Base-by-base conservation (phyloP, 2,797 vertebrate genomes). In the Zenarchopterus dispar region DNA sequence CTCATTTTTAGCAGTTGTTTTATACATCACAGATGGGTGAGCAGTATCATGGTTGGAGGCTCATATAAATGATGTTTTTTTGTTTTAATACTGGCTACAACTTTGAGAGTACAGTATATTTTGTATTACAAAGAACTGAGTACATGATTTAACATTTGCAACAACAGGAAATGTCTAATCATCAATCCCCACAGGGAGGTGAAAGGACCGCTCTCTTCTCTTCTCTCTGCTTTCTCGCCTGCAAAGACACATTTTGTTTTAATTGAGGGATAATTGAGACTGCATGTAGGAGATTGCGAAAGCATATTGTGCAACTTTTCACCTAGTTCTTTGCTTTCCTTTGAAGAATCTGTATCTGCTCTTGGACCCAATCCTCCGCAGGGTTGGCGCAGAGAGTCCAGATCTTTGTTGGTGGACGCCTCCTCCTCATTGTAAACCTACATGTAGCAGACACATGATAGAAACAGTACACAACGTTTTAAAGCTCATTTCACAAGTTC, bases 301-400 rank as follows among this genome's bases (percentile, higher is more conserved):
- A 19, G 19, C 8, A 21, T 62, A 42, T 50, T 61, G 31, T 42
- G 28, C 24, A 39, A 44, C 9, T 23, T 64, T 62, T 61, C 69
- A 82, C 75, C 68, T 71, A 62, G 21, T 9, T 9, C 2, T 0
- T 0, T 0, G 0, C 36, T 23, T 2, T 73, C 0, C 0, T 0
- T 1, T 66, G 0, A 16, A 85, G 0, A 0, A 0, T 0, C 0
- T 0, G 0, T 0, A 84, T 56, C 60, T 81, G 10, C 0, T 1
- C 0, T 51, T 70, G 15, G 8, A 92, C 91, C 92, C 91, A 93
- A 0, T 0, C 0, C 0, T 77, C 0, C 0, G 10, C 0, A 0
- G 92, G 92, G 56, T 94, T 84, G 57, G 83, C 81, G 11, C 93
- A 94, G 56, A 93, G 0, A 0, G 51, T 69, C 5, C 0, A 2